Evolutionary conservation across 2,797 vertebrate species (phyloP), one percentile per base, ranked within the genome.

Genomic region (Crenichthys baileyi): DNA sequence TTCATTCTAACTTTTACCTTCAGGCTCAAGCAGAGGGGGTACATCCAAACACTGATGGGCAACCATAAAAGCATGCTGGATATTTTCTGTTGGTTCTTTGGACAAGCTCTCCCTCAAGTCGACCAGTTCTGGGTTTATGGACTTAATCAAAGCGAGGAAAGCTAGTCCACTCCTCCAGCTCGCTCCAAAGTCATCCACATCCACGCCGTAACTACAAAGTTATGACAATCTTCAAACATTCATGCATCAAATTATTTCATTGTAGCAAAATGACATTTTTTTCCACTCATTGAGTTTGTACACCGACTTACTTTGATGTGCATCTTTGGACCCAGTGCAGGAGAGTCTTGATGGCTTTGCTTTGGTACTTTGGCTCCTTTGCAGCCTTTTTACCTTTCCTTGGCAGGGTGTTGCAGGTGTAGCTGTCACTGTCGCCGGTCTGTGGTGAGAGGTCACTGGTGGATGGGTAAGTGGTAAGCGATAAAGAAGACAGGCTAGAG

Each of bases 111-210:
- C 92, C 85, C 93, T 96, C 92, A 98, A 96, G 85, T 98, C 95
- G 29, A 98, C 96, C 87, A 97, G 88, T 77, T 90, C 95, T 63
- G 95, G 96, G 80, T 97, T 95, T 50, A 97, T 95, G 73, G 96
- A 96, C 93, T 98, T 97, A 79, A 99, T 96, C 81, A 98, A 4
- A 0, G 96, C 97, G 75, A 98, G 92, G 91, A 98, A 97, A 20
- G 97, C 97, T 80, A 98, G 88, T 46, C 98, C 97, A 13, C 95
- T 98, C 81, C 94, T 95, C 97, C 98, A 98, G 82, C 97, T 98
- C 91, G 94, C 94, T 3, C 96, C 94, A 76, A 98, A 99, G 83
- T 98, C 96, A 79, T 95, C 93, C 76, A 98, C 96, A 4, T 97
- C 96, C 84, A 98, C 96, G 0, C 97, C 97, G 15, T 97, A 97